Evolutionary conservation across 2,113 vertebrate species (phyloP), one percentile per base, ranked within the genome.

Genomic region (Tympanuchus pallidicinctus): DNA sequence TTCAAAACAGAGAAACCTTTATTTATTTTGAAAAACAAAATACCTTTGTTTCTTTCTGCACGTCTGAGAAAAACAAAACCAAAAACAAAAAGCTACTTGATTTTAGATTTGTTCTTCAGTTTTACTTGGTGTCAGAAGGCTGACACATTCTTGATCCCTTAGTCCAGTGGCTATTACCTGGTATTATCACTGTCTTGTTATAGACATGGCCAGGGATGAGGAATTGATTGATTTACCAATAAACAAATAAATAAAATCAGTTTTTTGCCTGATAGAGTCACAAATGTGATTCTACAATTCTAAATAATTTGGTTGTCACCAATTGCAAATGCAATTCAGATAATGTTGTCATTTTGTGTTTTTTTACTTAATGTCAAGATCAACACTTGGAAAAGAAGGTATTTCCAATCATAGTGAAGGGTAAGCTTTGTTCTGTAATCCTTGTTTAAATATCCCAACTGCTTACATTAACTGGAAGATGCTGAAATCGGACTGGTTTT

Each of bases 291-390:
- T 52, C 50, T 52, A 15, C 25, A 25, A 52, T 27, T 52, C 50
- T 52, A 52, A 64, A 48, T 20, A 60, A 13, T 34, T 60, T 2
- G 60, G 12, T 50, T 12, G 32, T 43, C 6, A 30, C 38, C 1
- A 5, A 19, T 27, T 20, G 19, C 16, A 60, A 83, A 72, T 3
- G 14, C 13, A 5, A 48, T 79, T 30, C 28, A 40, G 19, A 59
- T 45, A 90, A 59, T 18, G 3, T 0, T 45, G 3, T 0, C 13
- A 18, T 1, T 82, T 88, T 63, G 47, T 83, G 36, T 9, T 56
- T 40, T 11, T 64, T 72, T 48, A 48, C 20, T 48, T 48, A n/a
- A 4, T 18, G 18, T n/a, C 40, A 47, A n/a, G 18, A 50, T 63
- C 64, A 61, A 8, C 17, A 52, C 17, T 15, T 61, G 54, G 19